Evolutionary conservation across 1,140 invertebrate species (phyloP).

Genomic region (Drosophila obscura): DNA sequence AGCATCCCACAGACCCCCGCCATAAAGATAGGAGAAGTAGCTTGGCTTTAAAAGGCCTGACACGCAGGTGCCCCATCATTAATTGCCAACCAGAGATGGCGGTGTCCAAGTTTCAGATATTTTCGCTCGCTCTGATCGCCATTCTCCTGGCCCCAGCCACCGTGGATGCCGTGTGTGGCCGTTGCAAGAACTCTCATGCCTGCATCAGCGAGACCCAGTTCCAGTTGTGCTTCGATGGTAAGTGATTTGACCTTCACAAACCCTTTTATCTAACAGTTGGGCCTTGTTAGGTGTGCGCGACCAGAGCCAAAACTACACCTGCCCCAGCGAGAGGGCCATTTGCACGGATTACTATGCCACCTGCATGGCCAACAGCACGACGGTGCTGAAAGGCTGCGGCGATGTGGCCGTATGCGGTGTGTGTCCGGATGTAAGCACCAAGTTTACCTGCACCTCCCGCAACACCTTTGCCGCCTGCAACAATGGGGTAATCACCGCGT

Average conservation of each 20-base stretch:
- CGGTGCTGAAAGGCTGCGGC: slow-evolving; percentile 33
- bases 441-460: slow-evolving; percentile 61
- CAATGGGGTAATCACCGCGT: background rate
- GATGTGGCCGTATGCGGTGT: slow-evolving; percentile 44
- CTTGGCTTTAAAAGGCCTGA: slow-evolving; percentile 59
- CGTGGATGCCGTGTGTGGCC: slow-evolving; percentile 55
- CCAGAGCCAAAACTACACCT: slow-evolving; percentile 12
- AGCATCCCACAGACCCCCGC: background rate
- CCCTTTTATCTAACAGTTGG: background rate
- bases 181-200: slow-evolving; percentile 43
- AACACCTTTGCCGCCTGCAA: slow-evolving; percentile 50
- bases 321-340: slow-evolving; percentile 35
- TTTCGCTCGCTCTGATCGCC: slow-evolving; percentile 26
- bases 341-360: slow-evolving; percentile 39
- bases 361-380: slow-evolving; percentile 21
- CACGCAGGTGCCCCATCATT: slow-evolving; percentile 11
- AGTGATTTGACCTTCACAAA: background rate
- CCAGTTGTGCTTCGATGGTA: slow-evolving; percentile 59
- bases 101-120: slow-evolving; percentile 21
- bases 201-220: slow-evolving; percentile 50
- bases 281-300: slow-evolving; percentile 21
- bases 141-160: background rate
- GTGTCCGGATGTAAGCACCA: slow-evolving; percentile 11
- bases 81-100: slow-evolving; percentile 54
- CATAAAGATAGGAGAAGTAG: slow-evolving; percentile 52